phyloP scores from a whole-genome alignment of 2,113 vertebrate species.

The Dissostichus mawsoni region DNA sequence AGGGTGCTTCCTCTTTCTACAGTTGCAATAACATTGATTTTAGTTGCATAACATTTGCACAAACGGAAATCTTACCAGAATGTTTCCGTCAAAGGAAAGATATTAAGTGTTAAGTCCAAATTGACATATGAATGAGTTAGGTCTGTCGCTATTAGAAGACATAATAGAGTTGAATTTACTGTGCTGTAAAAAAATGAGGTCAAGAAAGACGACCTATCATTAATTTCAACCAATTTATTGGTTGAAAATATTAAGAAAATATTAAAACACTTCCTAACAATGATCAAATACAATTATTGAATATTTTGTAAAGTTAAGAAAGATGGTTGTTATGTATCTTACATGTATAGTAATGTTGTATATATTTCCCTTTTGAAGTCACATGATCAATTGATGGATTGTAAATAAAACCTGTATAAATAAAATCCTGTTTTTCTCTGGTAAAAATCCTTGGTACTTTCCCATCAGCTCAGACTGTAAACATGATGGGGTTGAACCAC shows the following conservation, averaged over 20 bases:
- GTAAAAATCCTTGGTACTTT: not conserved
- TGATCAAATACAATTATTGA: too few species aligned
- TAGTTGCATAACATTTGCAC: not conserved
- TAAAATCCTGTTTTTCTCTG: not conserved
- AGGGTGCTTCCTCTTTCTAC: conserved; percentile 7
- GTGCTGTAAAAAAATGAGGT: not conserved
- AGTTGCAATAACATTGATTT: not conserved
- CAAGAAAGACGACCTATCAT: too few species aligned
- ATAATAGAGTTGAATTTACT: not conserved
- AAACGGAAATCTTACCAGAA: not conserved
- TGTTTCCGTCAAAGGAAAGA: too few species aligned
- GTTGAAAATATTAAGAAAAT: not conserved
- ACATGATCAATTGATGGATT: too few species aligned
- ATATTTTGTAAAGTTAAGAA: not conserved
- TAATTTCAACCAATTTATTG: not conserved
- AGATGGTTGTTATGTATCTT: not conserved
- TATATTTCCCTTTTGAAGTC: too few species aligned
- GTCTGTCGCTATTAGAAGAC: not conserved
- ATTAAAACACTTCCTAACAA: not conserved
- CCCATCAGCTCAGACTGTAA: not conserved
- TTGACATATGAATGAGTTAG: not conserved
- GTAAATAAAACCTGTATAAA: too few species aligned
- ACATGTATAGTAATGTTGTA: not conserved
- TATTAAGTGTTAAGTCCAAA: too few species aligned
- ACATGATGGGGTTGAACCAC: not conserved